Base-by-base conservation (phyloP, 2,888 invertebrate species). In the Zootermopsis nevadensis region DNA sequence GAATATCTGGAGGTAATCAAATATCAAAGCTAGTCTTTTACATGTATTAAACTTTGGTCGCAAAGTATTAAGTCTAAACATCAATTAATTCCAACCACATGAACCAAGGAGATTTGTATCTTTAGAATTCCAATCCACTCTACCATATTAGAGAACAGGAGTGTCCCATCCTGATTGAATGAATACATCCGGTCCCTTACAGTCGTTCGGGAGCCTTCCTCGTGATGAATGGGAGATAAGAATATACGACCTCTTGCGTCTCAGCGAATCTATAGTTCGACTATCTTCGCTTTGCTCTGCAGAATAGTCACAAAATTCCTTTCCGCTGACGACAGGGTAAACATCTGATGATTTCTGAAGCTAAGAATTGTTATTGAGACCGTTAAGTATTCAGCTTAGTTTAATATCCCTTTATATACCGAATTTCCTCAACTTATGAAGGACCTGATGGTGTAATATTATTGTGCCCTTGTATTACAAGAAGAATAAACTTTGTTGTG, bases 191-290 rank as follows among this genome's bases (percentile, higher is more conserved):
- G 77, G 48, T 30, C 31, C 74, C 31, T 33, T 33, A n/a, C 22
- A 48, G 42, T 48, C 42, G 77, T 27, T 48, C 27, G 27, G 35
- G 74, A n/a, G 33, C 19, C 77, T 35, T 42, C 42, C 2, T 27
- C 77, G n/a, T 77, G 77, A 77, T 77, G 77, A 77, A 77, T 77
- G 77, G 77, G 30, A 53, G 69, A 69, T 69, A 69, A 69, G 69
- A 33, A 33, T 22, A 69, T 69, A 33, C 33, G 69, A 69, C 22
- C 24, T n/a, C 60, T 27, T 60, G n/a, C n/a, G 3, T 60, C 60
- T 12, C 60, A 15, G n/a, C n/a, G 27, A 60, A 27, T 8, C 1
- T 69, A 69, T 33, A 69, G 69, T 33, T 33, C 69, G 24, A 69
- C 69, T 19, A 6, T 2, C 1, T 27, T 69, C 31, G 31, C 60